Percentiles rank a stretch among this genome's conserved stretches.
phyloP scores from a whole-genome alignment of 2,888 invertebrate genomes.

The Lithosia quadra region DNA sequence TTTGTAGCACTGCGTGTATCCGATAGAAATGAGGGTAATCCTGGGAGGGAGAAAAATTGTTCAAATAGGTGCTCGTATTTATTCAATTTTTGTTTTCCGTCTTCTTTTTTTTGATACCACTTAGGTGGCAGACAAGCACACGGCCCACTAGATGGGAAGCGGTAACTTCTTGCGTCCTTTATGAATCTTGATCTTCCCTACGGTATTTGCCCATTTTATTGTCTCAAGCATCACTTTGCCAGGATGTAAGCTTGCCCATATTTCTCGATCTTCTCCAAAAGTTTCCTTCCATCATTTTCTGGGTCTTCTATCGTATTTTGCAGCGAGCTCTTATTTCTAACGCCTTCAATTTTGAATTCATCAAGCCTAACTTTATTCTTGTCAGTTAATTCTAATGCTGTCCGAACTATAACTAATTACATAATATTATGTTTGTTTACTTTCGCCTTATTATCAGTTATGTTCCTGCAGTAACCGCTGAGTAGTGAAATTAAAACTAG shows the following conservation, averaged over 20 bases:
- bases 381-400: no score
- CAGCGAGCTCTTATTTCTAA: background rate
- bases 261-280: background rate
- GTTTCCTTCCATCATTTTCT: background rate
- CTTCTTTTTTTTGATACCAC: no score
- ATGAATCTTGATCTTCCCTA: background rate
- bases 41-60: no score
- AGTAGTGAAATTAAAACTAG: constrained; percentile 42
- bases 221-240: background rate
- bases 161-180: no score
- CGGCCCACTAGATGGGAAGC: no score
- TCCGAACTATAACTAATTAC: background rate
- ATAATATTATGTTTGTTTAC: constrained; percentile 11
- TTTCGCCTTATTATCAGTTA: constrained; percentile 27
- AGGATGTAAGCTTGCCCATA: background rate
- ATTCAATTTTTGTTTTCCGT: no score
- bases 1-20: no score
- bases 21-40: no score
- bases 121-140: no score
- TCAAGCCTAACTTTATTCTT: no score
- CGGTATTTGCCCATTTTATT: background rate
- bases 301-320: background rate
- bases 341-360: background rate
- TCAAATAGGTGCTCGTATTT: no score
- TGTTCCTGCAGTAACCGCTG: constrained; percentile 34